phyloP scores from a whole-genome alignment of 2,888 invertebrate genomes.

The Drosophila merina region DNA sequence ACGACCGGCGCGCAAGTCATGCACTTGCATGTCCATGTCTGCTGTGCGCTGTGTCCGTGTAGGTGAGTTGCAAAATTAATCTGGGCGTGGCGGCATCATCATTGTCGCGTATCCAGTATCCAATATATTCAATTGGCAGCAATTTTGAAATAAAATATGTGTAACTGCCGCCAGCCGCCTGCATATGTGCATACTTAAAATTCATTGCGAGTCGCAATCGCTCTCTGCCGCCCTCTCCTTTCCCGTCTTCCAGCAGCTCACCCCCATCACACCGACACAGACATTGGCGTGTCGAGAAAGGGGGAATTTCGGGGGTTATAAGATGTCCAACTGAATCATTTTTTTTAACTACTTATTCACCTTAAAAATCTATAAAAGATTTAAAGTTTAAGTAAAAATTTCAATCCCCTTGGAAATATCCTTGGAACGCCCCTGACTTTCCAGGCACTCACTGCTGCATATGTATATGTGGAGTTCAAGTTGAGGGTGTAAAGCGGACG shows the following conservation, averaged over 20 bases:
- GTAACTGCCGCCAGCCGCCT: slow-evolving; percentile 2
- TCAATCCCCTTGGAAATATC: neutral
- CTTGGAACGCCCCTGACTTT: neutral
- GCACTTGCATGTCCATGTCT: slow-evolving; percentile 14
- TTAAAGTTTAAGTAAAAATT: neutral
- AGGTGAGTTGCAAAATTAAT: slow-evolving; percentile 16
- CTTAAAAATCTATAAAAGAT: neutral
- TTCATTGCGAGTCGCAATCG: slow-evolving; percentile 59
- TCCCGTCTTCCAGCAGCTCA: neutral
- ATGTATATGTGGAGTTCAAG: slow-evolving; percentile 37
- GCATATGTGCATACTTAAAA: slow-evolving; percentile 56
- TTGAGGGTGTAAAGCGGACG: slow-evolving; percentile 68
- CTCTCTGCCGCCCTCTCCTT: neutral
- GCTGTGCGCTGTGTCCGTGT: slow-evolving; percentile 1
- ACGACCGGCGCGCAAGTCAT: slow-evolving; percentile 34
- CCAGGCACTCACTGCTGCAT: slow-evolving; percentile 11
- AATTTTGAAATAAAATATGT: slow-evolving; percentile 27
- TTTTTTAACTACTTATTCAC: no score
- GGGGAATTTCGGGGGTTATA: slow-evolving; percentile 1
- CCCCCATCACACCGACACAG: neutral
- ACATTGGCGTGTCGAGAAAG: neutral
- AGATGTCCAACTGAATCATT: no score
- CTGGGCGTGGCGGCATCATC: slow-evolving; percentile 30
- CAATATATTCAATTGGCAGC: slow-evolving; percentile 13
- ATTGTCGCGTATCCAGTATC: slow-evolving; percentile 1